Percentiles rank a stretch among this genome's conserved stretches.
Conservation (phyloP, 2,888 invertebrate genomes). For the Archips crataeganus region DNA sequence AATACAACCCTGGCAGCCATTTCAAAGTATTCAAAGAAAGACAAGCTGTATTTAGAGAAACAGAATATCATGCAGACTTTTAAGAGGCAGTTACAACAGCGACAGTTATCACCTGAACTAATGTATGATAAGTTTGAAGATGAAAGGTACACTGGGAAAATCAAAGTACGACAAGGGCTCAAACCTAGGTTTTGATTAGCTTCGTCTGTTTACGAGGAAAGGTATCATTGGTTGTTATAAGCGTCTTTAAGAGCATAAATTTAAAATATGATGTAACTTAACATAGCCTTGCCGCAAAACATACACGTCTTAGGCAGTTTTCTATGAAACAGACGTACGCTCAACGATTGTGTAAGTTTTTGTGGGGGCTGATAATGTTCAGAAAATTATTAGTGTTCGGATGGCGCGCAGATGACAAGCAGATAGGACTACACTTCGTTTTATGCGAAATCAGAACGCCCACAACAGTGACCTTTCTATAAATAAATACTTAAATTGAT, state of each 20-base stretch:
- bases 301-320: too few relatives aligned
- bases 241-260: not conserved
- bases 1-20: slow-evolving; percentile 67
- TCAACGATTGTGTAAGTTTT: too few relatives aligned
- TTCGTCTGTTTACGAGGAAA: not conserved
- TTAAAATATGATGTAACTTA: not conserved
- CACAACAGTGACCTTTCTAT: not conserved
- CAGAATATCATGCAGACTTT: slow-evolving; percentile 52
- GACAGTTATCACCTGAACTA: slow-evolving; percentile 56
- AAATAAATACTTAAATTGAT: not conserved
- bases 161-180: slow-evolving; percentile 58
- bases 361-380: not conserved
- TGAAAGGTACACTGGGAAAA: slow-evolving; percentile 67
- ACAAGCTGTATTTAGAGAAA: slow-evolving; percentile 53
- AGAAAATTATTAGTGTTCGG: not conserved
- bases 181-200: not conserved
- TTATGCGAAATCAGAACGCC: not conserved
- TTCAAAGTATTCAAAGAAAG: slow-evolving; percentile 53
- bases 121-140: slow-evolving; percentile 58
- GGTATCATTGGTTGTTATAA: not conserved
- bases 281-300: too few relatives aligned
- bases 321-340: too few relatives aligned
- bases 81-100: slow-evolving; percentile 50
- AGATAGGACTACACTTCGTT: not conserved
- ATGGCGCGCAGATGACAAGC: not conserved